These are phyloP conservation scores for Synanthedon tipuliformis DNA, from an alignment of 2,888 invertebrate genomes.

Conservation along the genomic window DNA sequence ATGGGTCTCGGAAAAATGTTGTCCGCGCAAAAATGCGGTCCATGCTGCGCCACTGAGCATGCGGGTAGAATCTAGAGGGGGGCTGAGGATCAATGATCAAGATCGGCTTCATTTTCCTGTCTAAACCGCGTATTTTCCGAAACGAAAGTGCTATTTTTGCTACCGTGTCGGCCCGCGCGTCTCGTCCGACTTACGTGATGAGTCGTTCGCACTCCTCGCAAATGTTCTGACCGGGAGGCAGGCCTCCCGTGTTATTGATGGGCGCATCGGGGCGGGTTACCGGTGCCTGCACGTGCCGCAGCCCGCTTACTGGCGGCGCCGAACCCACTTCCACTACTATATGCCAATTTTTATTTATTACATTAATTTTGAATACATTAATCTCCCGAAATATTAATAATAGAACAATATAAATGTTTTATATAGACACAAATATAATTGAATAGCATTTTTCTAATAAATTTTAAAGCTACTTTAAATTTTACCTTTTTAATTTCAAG, in stretches of 20 bases:
- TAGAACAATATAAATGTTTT: too few relatives aligned
- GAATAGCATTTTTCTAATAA: too few relatives aligned
- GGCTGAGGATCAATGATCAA: slow-evolving; percentile 33
- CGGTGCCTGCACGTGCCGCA: slow-evolving; percentile 82
- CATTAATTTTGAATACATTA: too few relatives aligned
- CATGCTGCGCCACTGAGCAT: too few relatives aligned
- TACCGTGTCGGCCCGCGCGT: slow-evolving; percentile 74
- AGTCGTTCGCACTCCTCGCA: slow-evolving; percentile 97
- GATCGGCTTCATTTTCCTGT: not conserved
- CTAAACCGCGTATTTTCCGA: slow-evolving; percentile 8
- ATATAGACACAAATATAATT: too few relatives aligned
- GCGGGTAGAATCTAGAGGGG: slow-evolving; percentile 47
- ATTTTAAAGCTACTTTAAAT: too few relatives aligned
- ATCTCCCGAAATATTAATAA: too few relatives aligned
- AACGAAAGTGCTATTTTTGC: slow-evolving; percentile 35
- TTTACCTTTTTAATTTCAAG: too few relatives aligned
- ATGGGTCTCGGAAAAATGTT: too few relatives aligned
- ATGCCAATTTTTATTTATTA: slow-evolving; percentile 26
- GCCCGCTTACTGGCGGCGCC: slow-evolving; percentile 63
- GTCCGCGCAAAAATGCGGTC: too few relatives aligned
- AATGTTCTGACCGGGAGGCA: slow-evolving; percentile 90
- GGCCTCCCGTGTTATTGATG: slow-evolving; percentile 76
- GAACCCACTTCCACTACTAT: slow-evolving; percentile 40
- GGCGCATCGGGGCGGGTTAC: slow-evolving; percentile 73
- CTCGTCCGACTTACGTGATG: slow-evolving; percentile 91